Evolutionary conservation across 2,888 invertebrate genomes (phyloP).

Genomic region (Melipona bicolor): DNA sequence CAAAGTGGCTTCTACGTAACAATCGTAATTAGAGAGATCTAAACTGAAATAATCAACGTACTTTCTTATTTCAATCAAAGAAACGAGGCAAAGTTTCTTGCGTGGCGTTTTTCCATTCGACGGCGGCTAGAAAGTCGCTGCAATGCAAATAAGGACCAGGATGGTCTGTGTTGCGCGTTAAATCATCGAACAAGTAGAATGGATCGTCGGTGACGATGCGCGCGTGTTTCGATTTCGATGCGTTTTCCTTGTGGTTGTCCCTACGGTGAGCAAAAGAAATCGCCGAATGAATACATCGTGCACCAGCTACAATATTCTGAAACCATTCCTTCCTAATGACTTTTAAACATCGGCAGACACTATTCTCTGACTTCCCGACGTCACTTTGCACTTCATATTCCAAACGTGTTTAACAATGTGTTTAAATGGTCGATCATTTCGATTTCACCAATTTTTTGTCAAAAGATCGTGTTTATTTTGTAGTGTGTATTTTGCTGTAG

Average conservation of each 20-base stretch:
- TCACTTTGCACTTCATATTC: not conserved
- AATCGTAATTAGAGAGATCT: not conserved
- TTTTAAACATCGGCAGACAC: not conserved
- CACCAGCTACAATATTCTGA: not conserved
- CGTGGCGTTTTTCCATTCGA: not conserved
- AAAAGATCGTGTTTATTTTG: not conserved
- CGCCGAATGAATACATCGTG: not conserved
- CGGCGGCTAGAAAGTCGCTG: not conserved
- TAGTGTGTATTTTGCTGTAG: not conserved
- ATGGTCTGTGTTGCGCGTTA: not conserved
- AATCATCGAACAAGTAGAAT: not conserved
- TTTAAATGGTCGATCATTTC: not conserved
- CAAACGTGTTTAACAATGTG: not conserved
- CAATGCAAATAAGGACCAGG: slow-evolving; percentile 10
- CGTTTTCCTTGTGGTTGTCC: not conserved
- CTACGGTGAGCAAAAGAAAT: slow-evolving; percentile 5
- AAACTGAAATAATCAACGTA: not conserved
- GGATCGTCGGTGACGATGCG: not conserved
- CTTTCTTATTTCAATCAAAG: not conserved
- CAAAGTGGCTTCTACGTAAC: too few relatives aligned
- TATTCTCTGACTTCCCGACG: not conserved
- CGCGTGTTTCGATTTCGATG: slow-evolving; percentile 4
- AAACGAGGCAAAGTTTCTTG: not conserved
- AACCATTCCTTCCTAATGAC: slow-evolving; percentile 9
- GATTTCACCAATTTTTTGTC: not conserved